A percentile compares a stretch with the other conserved stretches of the same genome.
Evolutionary conservation across 2,888 invertebrate genomes (phyloP).

Genomic region (Caenorhabditis sp.): DNA sequence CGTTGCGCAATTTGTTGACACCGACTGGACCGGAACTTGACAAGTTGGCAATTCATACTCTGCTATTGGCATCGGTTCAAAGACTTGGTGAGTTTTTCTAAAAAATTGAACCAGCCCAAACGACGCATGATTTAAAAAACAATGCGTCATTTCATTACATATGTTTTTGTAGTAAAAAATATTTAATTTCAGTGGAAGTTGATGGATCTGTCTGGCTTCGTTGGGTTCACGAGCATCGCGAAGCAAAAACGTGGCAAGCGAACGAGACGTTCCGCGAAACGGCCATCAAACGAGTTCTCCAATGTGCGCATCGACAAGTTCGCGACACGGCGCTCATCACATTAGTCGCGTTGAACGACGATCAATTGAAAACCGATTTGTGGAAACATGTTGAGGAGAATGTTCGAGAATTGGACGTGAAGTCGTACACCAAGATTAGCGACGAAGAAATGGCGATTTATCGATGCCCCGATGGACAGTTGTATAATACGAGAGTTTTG

Average conservation of each 20-base stretch:
- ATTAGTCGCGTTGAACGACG: conserved; percentile 81
- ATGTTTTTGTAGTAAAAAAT: too few species aligned
- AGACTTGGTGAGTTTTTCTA: conserved; percentile 17
- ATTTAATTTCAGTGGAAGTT: conserved; percentile 46
- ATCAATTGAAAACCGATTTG: conserved; percentile 71
- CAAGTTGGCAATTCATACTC: conserved; percentile 47
- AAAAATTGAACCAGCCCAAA: conserved; percentile 1
- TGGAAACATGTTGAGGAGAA: conserved; percentile 51
- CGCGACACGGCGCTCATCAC: conserved; percentile 95
- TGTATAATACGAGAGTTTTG: conserved; percentile 86
- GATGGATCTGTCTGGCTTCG: conserved; percentile 62
- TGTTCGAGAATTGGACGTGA: conserved; percentile 32
- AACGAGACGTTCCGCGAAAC: conserved; percentile 41
- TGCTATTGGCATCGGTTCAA: conserved; percentile 48
- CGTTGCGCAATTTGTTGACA: conserved; percentile 13
- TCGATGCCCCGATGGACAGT: conserved; percentile 85
- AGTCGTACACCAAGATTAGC: conserved; percentile 30
- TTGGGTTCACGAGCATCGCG: conserved; percentile 50
- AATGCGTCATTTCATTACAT: too few species aligned
- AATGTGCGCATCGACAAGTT: conserved; percentile 50
- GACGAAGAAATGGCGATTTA: conserved; percentile 81
- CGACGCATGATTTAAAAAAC: too few species aligned
- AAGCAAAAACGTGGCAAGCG: conserved; percentile 41
- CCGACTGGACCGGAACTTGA: conserved; percentile 37
- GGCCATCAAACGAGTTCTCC: conserved; percentile 39